phyloP scores from a whole-genome alignment of 2,113 vertebrate genomes.

The Alouatta palliata region DNA sequence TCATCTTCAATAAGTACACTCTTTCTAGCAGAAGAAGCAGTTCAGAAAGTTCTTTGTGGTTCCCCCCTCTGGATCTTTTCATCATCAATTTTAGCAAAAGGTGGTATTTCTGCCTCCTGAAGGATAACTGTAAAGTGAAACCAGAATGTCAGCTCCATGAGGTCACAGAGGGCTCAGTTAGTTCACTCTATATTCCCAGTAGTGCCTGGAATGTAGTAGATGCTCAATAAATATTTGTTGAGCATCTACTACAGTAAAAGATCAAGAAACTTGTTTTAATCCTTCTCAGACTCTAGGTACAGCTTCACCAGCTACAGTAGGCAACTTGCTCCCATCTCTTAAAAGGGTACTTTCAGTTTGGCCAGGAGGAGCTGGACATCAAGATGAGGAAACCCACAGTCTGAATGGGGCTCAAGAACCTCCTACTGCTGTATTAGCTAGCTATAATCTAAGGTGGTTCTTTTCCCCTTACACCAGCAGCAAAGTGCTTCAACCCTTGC shows the following conservation, averaged over 20 bases:
- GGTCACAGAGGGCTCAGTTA: neutral
- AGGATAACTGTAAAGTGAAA: neutral
- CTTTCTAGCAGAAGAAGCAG: neutral
- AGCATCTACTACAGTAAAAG: neutral
- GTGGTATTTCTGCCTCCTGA: neutral
- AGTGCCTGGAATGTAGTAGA: neutral
- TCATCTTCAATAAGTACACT: neutral
- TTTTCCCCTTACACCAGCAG: neutral
- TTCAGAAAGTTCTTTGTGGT: neutral
- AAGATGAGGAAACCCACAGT: neutral
- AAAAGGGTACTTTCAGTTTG: neutral
- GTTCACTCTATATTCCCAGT: neutral
- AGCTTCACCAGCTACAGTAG: neutral
- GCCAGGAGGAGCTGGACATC: neutral
- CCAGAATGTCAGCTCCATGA: neutral
- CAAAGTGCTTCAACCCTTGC: neutral
- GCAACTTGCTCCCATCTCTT: neutral
- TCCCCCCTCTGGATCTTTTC: neutral
- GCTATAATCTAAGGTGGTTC: neutral
- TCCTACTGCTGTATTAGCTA: neutral
- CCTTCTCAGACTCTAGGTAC: neutral
- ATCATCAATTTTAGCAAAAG: neutral
- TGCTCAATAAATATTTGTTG: neutral
- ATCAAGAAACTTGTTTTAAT: neutral
- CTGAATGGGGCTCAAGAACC: neutral